phyloP scores from a whole-genome alignment of 2,888 invertebrate species.

The Gymnosoma rotundatum region DNA sequence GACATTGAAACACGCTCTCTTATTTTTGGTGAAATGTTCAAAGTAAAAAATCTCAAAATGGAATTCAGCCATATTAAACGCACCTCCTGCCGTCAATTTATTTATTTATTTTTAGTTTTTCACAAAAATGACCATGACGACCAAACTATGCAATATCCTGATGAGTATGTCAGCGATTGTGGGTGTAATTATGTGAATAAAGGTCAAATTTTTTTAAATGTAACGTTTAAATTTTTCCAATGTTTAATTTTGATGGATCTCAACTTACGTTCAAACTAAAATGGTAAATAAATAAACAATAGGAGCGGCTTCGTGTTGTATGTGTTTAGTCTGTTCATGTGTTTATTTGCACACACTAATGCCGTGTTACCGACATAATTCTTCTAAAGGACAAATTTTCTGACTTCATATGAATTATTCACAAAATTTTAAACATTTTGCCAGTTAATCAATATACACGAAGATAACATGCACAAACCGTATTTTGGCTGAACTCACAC shows the following conservation, averaged over 20 bases:
- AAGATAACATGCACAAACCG: background rate
- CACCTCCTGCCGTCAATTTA: constrained; percentile 54
- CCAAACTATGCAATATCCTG: constrained; percentile 12
- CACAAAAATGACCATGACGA: constrained; percentile 42
- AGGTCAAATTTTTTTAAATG: constrained; percentile 36
- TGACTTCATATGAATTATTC: no score
- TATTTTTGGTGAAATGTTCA: constrained; percentile 45
- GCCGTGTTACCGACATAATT: constrained; percentile 2
- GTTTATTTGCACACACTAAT: background rate
- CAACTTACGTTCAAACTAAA: constrained; percentile 45
- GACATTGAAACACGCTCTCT: constrained; percentile 66
- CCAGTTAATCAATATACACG: no score
- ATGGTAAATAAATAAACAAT: constrained; percentile 14
- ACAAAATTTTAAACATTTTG: no score
- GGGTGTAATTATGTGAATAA: constrained; percentile 7
- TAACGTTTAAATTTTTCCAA: constrained; percentile 51
- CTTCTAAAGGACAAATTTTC: no score
- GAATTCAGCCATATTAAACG: constrained; percentile 52
- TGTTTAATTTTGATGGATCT: constrained; percentile 69
- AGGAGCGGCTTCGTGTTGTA: constrained; percentile 54
- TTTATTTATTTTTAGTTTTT: constrained; percentile 8
- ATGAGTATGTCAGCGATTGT: constrained; percentile 5
- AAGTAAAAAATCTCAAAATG: constrained; percentile 22
- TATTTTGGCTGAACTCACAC: constrained; percentile 38
- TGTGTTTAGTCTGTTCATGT: background rate